A percentile compares a stretch with the other conserved stretches of the same genome.
These are phyloP conservation scores for Drosophila merina DNA, from an alignment of 2,888 invertebrate species.

Conservation along the genomic window DNA sequence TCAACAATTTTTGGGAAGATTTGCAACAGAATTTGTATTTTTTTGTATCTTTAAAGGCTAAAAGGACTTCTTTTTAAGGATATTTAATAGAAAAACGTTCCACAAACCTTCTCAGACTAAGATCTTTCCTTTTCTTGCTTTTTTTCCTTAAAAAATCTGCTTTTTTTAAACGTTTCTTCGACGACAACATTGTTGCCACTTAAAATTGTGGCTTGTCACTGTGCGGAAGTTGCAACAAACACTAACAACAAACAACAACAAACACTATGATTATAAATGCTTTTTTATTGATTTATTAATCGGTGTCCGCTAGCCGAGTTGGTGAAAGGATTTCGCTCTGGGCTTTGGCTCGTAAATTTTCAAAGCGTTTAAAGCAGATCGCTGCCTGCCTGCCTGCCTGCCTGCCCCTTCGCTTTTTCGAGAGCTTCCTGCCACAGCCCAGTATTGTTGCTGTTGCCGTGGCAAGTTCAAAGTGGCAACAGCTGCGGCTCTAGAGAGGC, in stretches of 20 bases:
- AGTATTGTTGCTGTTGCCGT: slow-evolving; percentile 56
- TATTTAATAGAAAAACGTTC: too few relatives aligned
- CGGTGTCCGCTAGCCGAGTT: slow-evolving; percentile 49
- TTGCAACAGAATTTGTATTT: too few relatives aligned
- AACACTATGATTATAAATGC: slow-evolving; percentile 70
- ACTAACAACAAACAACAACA: slow-evolving; percentile 41
- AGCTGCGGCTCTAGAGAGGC: slow-evolving; percentile 32
- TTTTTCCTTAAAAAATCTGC: too few relatives aligned
- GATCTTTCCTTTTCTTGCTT: too few relatives aligned
- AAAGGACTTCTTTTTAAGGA: too few relatives aligned
- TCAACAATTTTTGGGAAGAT: too few relatives aligned
- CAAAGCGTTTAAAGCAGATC: slow-evolving; percentile 61
- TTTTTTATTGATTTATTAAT: slow-evolving; percentile 72
- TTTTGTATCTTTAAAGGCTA: too few relatives aligned
- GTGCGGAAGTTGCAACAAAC: slow-evolving; percentile 59
- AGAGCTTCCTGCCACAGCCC: slow-evolving; percentile 61
- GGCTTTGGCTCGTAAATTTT: slow-evolving; percentile 68
- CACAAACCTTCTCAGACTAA: too few relatives aligned
- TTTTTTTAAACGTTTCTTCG: too few relatives aligned
- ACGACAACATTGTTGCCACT: slow-evolving; percentile 13
- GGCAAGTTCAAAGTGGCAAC: slow-evolving; percentile 59
- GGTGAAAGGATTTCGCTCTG: slow-evolving; percentile 77
- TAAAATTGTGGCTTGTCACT: slow-evolving; percentile 74
- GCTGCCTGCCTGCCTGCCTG: slow-evolving; percentile 12
- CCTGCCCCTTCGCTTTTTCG: not conserved